phyloP scores from a whole-genome alignment of 1,140 invertebrate genomes.

The Meloidogyne chitwoodi region DNA sequence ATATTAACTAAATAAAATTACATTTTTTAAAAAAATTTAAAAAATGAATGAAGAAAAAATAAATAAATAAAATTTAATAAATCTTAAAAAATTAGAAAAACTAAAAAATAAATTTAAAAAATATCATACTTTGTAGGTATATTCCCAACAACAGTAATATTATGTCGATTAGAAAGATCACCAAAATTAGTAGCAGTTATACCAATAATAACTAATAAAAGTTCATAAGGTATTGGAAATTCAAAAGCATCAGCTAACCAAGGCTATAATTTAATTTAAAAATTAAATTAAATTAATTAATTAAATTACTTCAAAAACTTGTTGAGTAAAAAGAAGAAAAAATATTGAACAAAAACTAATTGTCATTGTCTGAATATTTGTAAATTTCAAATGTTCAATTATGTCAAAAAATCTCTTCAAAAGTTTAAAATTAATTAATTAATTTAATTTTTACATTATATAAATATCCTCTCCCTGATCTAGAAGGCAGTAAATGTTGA shows the following conservation, averaged over 20 bases:
- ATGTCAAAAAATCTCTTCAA: slow-evolving; percentile 49
- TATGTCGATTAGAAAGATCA: slow-evolving; percentile 48
- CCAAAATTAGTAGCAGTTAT: slow-evolving; percentile 59
- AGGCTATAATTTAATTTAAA: slow-evolving; percentile 18
- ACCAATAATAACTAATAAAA: slow-evolving; percentile 54
- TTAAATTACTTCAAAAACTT: slow-evolving; percentile 30
- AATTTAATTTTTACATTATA: slow-evolving; percentile 9
- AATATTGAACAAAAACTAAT: slow-evolving; percentile 49
- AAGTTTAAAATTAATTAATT: background rate
- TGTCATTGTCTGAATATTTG: slow-evolving; percentile 38
- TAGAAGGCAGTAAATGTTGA: slow-evolving; percentile 36
- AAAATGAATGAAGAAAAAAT: too few relatives aligned
- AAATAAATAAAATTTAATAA: too few relatives aligned
- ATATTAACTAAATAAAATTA: too few relatives aligned
- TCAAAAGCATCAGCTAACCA: slow-evolving; percentile 49
- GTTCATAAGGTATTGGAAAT: slow-evolving; percentile 55
- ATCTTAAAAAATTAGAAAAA: background rate
- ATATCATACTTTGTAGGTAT: slow-evolving; percentile 52
- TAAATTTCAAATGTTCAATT: slow-evolving; percentile 31
- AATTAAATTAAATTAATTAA: background rate
- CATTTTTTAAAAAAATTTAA: too few relatives aligned
- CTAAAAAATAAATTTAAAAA: background rate
- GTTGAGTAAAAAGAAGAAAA: slow-evolving; percentile 49
- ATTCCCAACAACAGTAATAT: slow-evolving; percentile 50
- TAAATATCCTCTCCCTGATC: slow-evolving; percentile 50